Evolutionary conservation across 2,888 invertebrate species (phyloP).

Genomic region (Ochropacha duplaris): DNA sequence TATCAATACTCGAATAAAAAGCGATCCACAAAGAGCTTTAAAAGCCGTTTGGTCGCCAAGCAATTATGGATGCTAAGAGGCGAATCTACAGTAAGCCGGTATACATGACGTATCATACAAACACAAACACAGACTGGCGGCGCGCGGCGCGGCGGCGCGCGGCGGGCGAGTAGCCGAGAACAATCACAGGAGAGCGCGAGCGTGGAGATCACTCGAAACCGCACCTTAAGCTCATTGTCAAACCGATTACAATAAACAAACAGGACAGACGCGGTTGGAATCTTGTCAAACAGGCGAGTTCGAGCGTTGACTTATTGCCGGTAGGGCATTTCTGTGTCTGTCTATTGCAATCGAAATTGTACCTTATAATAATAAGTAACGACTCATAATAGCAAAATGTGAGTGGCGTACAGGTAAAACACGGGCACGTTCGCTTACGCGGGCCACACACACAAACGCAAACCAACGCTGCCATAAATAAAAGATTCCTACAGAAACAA

Average conservation of each 20-base stretch:
- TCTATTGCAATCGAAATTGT: constrained; percentile 29
- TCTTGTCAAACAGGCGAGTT: constrained; percentile 83
- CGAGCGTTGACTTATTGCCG: constrained; percentile 83
- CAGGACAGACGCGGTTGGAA: constrained; percentile 83
- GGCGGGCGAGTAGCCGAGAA: constrained; percentile 67
- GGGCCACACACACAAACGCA: constrained; percentile 67
- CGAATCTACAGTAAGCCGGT: constrained; percentile 79
- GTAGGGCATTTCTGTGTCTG: constrained; percentile 76
- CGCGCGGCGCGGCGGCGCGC: no score
- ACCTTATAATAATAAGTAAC: constrained; percentile 34
- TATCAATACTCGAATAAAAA: constrained; percentile 47
- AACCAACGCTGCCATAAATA: constrained; percentile 77
- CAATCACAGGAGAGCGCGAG: constrained; percentile 70
- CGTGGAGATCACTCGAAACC: constrained; percentile 80
- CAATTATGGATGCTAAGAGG: constrained; percentile 80
- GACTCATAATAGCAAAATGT: constrained; percentile 31
- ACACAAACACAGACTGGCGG: constrained; percentile 70
- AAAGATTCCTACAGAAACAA: constrained; percentile 83
- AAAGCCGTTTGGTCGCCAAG: constrained; percentile 73
- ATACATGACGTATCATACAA: constrained; percentile 81
- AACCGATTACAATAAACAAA: constrained; percentile 84
- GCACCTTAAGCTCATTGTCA: constrained; percentile 83
- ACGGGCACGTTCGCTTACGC: constrained; percentile 69
- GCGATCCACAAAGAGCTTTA: constrained; percentile 64
- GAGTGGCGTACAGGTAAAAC: constrained; percentile 71